phyloP scores from a whole-genome alignment of 2,113 vertebrate species.

The Serilophus lunatus region DNA sequence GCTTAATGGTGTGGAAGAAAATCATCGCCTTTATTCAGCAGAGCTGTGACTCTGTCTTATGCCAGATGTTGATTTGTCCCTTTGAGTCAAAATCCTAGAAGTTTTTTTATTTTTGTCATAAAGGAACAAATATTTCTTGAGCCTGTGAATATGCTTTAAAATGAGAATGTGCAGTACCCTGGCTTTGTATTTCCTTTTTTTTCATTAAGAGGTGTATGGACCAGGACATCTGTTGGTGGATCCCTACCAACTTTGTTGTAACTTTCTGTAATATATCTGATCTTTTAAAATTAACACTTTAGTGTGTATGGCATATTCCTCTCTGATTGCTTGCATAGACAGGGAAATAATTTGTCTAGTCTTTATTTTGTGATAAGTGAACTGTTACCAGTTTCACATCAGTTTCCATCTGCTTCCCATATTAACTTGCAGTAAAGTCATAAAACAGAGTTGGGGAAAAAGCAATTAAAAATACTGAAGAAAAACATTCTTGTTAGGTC shows the following conservation, averaged over 20 bases:
- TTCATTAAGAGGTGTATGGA: neutral
- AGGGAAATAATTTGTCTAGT: neutral
- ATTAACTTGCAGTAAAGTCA: neutral
- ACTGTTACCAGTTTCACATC: neutral
- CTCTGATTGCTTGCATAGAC: neutral
- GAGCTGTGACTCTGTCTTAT: neutral
- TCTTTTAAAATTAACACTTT: neutral
- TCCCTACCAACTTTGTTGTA: neutral
- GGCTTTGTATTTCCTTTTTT: neutral
- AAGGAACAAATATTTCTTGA: neutral
- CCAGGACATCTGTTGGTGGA: neutral
- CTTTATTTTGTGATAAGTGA: neutral
- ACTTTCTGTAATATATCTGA: neutral
- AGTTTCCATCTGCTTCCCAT: neutral
- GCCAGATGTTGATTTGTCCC: neutral
- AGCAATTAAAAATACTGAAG: neutral
- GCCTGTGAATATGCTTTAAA: neutral
- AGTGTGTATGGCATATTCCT: neutral
- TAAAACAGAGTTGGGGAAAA: neutral
- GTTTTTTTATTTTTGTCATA: neutral
- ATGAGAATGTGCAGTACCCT: neutral
- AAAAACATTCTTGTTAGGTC: neutral
- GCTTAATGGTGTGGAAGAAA: neutral
- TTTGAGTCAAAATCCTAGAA: neutral
- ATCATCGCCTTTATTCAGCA: neutral